Evolutionary conservation across 2,113 vertebrate genomes (phyloP).

Genomic region (Muscicapa adusta): DNA sequence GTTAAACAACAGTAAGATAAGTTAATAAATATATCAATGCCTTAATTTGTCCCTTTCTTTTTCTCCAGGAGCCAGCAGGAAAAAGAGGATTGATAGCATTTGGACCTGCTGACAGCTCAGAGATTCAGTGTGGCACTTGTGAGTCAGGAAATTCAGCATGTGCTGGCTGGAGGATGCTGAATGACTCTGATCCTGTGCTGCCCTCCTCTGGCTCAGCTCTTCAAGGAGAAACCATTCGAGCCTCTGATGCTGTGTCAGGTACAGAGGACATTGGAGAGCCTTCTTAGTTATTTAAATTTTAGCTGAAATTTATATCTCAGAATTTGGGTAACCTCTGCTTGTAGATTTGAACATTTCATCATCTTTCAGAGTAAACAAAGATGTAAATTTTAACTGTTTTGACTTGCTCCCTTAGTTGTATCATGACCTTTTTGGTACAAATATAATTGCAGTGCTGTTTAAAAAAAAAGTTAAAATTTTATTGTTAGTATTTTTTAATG

Average conservation of each 20-base stretch:
- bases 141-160: background rate
- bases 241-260: slow-evolving; percentile 61
- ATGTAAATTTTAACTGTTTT: background rate
- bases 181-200: slow-evolving; percentile 41
- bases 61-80: slow-evolving; percentile 16
- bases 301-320: background rate
- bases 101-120: background rate
- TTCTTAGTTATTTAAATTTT: background rate
- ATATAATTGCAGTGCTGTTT: background rate
- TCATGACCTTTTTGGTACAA: background rate
- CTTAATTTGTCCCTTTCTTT: background rate
- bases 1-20: background rate
- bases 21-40: rapidly evolving
- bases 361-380: background rate
- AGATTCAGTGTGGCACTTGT: background rate
- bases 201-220: slow-evolving; percentile 25
- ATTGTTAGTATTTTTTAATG: rapidly evolving
- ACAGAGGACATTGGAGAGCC: slow-evolving; percentile 5
- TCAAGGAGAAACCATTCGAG: background rate
- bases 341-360: background rate
- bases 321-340: background rate
- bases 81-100: background rate
- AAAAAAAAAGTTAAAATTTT: too few relatives aligned
- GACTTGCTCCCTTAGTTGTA: background rate
- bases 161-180: slow-evolving; percentile 49